phyloP scores from a whole-genome alignment of 2,888 invertebrate genomes.

The Apotomis capreana region DNA sequence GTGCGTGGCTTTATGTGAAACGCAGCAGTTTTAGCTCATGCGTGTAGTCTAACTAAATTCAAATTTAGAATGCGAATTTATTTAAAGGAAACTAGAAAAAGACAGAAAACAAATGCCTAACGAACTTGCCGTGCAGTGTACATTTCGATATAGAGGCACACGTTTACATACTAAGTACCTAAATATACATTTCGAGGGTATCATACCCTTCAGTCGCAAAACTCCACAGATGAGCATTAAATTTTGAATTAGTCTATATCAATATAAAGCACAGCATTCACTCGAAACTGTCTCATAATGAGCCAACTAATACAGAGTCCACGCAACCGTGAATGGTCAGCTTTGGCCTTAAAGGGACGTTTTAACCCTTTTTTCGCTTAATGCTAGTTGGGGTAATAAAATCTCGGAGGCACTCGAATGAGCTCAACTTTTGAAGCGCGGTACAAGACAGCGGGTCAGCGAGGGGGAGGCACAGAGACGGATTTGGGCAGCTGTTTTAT shows the following conservation, averaged over 20 bases:
- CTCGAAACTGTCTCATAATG: conserved; percentile 77
- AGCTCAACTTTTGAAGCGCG: conserved; percentile 83
- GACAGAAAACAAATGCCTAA: too few species aligned
- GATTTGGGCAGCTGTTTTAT: conserved; percentile 47
- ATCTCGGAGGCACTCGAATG: conserved; percentile 82
- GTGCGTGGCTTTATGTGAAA: conserved; percentile 3
- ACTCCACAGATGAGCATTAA: neutral
- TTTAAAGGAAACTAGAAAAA: too few species aligned
- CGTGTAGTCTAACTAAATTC: neutral
- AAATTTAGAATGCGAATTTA: neutral
- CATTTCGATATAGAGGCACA: neutral
- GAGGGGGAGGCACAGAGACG: conserved; percentile 75
- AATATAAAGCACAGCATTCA: conserved; percentile 9
- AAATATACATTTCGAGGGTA: too few species aligned
- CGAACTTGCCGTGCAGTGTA: too few species aligned
- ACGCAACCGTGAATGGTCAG: conserved; percentile 78
- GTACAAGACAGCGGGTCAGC: conserved; percentile 81
- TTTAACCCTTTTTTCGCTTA: conserved; percentile 76
- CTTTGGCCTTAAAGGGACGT: conserved; percentile 72
- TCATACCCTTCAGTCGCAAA: neutral
- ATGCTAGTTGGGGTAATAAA: conserved; percentile 80
- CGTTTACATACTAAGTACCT: neutral
- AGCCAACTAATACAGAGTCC: conserved; percentile 73
- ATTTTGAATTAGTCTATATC: conserved; percentile 20
- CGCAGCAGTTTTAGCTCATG: neutral